These are phyloP conservation scores for Elephantulus edwardii DNA, from an alignment of 2,113 vertebrate species.

Conservation along the genomic window DNA sequence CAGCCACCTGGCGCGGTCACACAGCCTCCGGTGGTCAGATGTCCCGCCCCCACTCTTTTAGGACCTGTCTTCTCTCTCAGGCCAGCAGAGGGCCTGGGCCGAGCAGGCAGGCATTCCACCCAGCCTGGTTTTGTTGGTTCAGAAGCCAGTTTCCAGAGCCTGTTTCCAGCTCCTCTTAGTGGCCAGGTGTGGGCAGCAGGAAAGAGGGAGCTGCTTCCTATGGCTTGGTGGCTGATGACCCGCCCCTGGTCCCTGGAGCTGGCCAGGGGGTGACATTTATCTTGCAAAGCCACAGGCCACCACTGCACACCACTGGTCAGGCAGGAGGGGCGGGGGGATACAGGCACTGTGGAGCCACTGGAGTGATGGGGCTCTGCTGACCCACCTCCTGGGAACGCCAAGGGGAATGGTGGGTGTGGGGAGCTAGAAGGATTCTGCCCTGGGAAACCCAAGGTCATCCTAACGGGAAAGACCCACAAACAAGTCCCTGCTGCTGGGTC, in stretches of 20 bases:
- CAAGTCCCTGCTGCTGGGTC: too few relatives aligned
- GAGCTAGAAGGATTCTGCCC: neutral
- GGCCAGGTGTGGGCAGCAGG: too few relatives aligned
- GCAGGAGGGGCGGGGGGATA: neutral
- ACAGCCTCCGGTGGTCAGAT: too few relatives aligned
- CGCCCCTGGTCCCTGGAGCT: rapidly evolving
- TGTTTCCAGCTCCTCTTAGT: too few relatives aligned
- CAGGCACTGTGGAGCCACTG: neutral
- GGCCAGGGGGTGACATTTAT: neutral
- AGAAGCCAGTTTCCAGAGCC: too few relatives aligned
- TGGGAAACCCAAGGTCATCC: neutral
- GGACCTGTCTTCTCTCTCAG: too few relatives aligned
- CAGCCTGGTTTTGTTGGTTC: too few relatives aligned
- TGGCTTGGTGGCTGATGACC: neutral
- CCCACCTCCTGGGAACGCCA: neutral
- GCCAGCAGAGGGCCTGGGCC: too few relatives aligned
- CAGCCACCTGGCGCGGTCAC: too few relatives aligned
- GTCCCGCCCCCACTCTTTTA: too few relatives aligned
- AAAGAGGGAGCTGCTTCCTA: neutral
- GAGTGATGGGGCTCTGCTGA: neutral
- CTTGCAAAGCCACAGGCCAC: neutral
- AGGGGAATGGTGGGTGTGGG: neutral
- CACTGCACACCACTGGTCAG: neutral
- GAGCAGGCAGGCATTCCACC: too few relatives aligned
- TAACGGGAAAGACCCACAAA: neutral